phyloP scores from a whole-genome alignment of 30 jellyfish, hydroid and myxozoan genomes.

The Pelagia noctiluca region DNA sequence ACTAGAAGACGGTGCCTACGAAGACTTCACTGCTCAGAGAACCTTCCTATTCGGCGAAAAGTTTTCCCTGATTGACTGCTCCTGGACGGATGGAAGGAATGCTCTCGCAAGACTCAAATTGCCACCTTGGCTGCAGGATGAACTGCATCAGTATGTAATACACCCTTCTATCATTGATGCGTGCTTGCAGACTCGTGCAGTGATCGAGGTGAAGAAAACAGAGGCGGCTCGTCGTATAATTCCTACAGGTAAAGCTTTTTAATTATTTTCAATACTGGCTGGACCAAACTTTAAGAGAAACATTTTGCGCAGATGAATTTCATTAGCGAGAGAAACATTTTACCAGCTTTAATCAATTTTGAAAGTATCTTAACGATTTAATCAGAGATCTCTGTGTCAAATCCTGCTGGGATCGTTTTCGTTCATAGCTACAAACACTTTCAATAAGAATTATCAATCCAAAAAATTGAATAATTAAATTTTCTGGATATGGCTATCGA shows the following conservation, averaged over 20 bases:
- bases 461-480: too few species aligned
- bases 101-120: slow-evolving; percentile 11
- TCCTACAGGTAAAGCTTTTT: background rate
- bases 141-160: slow-evolving; percentile 14
- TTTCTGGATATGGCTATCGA: too few species aligned
- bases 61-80: slow-evolving; percentile 15
- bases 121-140: slow-evolving; percentile 7
- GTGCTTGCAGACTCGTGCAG: slow-evolving; percentile 18
- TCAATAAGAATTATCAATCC: too few species aligned
- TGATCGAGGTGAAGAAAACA: background rate
- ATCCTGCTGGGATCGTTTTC: too few species aligned
- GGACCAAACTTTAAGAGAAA: background rate
- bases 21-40: background rate
- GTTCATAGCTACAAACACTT: too few species aligned
- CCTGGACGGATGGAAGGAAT: slow-evolving; percentile 9
- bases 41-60: slow-evolving; percentile 27
- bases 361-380: too few species aligned
- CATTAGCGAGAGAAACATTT: too few species aligned
- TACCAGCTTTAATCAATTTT: too few species aligned
- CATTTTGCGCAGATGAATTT: too few species aligned
- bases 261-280: background rate
- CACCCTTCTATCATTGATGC: slow-evolving; percentile 71
- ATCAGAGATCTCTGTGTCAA: too few species aligned
- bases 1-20: background rate
- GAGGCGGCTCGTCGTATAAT: slow-evolving; percentile 5